phyloP scores from a whole-genome alignment of 2,797 vertebrate genomes.

The Hippopotamyrus pictus region DNA sequence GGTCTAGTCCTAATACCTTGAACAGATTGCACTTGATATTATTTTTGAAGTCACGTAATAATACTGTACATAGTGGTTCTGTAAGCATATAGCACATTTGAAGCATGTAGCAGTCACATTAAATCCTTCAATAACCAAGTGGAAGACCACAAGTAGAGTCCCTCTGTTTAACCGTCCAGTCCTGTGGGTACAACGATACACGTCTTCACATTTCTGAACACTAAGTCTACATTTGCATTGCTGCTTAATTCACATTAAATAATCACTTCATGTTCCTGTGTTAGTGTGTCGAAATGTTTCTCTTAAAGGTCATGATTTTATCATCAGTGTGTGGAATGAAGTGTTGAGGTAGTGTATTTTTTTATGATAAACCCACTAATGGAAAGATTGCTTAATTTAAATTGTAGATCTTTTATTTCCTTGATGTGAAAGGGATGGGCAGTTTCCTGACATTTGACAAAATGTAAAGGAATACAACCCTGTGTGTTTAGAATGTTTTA shows the following conservation, averaged over 20 bases:
- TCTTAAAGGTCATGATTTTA: background rate
- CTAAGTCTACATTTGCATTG: background rate
- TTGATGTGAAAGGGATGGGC: background rate
- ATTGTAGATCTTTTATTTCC: background rate
- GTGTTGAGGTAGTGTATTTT: background rate
- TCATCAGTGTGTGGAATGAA: background rate
- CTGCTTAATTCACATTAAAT: constrained; percentile 6
- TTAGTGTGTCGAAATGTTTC: background rate
- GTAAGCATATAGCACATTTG: background rate
- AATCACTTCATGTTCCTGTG: background rate
- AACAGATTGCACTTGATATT: background rate
- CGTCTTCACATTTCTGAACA: background rate
- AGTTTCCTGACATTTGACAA: background rate
- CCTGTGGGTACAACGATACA: background rate
- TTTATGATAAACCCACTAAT: background rate
- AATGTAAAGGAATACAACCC: background rate
- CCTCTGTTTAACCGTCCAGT: background rate
- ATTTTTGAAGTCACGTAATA: background rate
- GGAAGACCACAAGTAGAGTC: background rate
- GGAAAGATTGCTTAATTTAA: background rate
- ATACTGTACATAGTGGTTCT: background rate
- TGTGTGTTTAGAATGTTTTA: background rate
- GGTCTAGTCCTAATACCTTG: background rate
- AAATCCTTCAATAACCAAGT: background rate
- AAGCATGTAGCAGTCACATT: background rate